Conservation (phyloP, 2,113 vertebrate species). For the Progne subis region DNA sequence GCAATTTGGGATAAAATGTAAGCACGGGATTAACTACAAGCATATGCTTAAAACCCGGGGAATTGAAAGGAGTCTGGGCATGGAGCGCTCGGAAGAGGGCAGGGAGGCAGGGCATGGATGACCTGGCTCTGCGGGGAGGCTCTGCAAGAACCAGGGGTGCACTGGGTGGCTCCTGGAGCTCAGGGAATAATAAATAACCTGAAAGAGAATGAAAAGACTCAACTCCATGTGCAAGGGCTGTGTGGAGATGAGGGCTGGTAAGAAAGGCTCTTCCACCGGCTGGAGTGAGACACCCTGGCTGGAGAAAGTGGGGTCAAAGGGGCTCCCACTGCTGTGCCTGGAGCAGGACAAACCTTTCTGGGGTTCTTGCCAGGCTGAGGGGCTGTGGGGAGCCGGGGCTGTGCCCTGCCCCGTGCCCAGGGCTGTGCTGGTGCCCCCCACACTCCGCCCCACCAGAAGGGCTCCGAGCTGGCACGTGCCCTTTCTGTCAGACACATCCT, state of each 20-base stretch:
- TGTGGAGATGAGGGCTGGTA: neutral
- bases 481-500: neutral
- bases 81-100: neutral
- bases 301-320: neutral
- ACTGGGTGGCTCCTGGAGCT: neutral
- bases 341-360: neutral
- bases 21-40: slow-evolving; percentile 45
- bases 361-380: neutral
- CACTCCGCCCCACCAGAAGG: rapidly evolving
- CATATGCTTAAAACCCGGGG: slow-evolving; percentile 54
- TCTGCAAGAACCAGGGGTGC: neutral
- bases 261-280: neutral
- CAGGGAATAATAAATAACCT: neutral
- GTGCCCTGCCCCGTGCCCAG: neutral
- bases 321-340: neutral
- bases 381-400: rapidly evolving
- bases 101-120: neutral
- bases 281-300: neutral
- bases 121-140: neutral
- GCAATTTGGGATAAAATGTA: slow-evolving; percentile 37
- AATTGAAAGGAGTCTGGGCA: slow-evolving; percentile 32
- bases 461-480: neutral
- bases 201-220: neutral
- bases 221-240: neutral
- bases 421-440: neutral